Percentiles rank a stretch among this genome's conserved stretches.
These are phyloP conservation scores for Phyllopteryx taeniolatus DNA, from an alignment of 2,113 vertebrate species.

Conservation along the genomic window DNA sequence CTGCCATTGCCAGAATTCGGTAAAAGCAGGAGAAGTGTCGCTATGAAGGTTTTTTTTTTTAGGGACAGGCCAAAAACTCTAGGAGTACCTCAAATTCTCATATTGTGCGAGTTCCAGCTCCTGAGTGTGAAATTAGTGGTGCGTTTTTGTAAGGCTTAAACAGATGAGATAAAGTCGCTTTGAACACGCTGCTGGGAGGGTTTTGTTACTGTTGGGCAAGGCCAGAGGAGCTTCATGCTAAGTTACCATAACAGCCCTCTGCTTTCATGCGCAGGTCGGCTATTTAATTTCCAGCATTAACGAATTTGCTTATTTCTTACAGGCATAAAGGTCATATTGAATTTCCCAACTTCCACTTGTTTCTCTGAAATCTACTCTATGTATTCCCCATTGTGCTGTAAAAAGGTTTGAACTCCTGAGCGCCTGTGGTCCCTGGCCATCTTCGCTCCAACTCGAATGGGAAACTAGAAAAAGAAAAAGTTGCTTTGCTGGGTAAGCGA, in stretches of 20 bases:
- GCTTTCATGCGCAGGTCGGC: neutral
- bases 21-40: too few species aligned
- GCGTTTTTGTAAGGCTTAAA: neutral
- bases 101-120: neutral
- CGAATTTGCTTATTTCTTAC: neutral
- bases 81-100: neutral
- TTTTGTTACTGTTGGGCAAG: slow-evolving; percentile 3
- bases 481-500: neutral
- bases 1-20: neutral
- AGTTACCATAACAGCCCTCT: neutral
- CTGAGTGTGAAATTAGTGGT: neutral
- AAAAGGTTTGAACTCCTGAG: slow-evolving; percentile 2
- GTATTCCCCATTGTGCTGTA: neutral
- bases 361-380: neutral
- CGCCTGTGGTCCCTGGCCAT: neutral
- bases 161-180: neutral
- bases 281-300: neutral
- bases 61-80: neutral
- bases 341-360: neutral
- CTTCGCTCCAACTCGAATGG: neutral
- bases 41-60: too few species aligned
- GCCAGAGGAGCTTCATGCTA: neutral
- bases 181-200: neutral
- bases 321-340: neutral
- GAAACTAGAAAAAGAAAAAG: neutral